phyloP scores from a whole-genome alignment of 2,797 vertebrate genomes.

The Sebastes minor region DNA sequence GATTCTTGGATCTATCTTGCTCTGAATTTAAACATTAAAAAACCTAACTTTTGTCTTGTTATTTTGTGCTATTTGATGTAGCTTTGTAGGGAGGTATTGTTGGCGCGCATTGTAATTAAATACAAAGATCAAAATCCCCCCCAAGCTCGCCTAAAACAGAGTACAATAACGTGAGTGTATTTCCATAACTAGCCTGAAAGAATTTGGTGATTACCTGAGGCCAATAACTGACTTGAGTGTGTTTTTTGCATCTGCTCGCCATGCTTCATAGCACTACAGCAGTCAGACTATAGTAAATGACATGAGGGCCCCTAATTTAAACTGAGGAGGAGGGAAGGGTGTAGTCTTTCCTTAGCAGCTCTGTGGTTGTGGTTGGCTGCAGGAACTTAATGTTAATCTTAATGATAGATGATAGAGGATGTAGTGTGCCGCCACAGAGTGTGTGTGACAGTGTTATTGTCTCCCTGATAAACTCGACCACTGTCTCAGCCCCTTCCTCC shows the following conservation, averaged over 20 bases:
- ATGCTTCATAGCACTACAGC: slow-evolving; percentile 7
- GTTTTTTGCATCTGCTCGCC: slow-evolving; percentile 7
- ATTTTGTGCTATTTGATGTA: neutral
- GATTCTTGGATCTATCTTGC: neutral
- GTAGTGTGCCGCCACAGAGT: slow-evolving; percentile 43
- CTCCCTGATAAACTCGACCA: slow-evolving; percentile 69
- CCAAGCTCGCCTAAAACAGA: neutral
- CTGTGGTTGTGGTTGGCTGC: slow-evolving; percentile 32
- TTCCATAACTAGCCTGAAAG: slow-evolving; percentile 11
- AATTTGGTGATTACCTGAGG: neutral
- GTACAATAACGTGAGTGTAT: neutral
- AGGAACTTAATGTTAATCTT: slow-evolving; percentile 75
- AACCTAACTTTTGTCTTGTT: neutral
- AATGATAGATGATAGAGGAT: slow-evolving; percentile 76
- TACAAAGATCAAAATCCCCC: neutral
- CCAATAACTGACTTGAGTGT: neutral
- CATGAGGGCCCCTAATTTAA: slow-evolving; percentile 51
- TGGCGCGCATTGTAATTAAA: neutral
- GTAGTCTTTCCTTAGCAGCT: slow-evolving; percentile 25
- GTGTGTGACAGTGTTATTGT: slow-evolving; percentile 75
- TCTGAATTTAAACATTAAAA: neutral
- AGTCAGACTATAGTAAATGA: slow-evolving; percentile 39
- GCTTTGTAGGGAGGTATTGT: neutral
- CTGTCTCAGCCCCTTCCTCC: slow-evolving; percentile 33
- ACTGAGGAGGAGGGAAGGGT: slow-evolving; percentile 19